Evolutionary conservation across 2,113 vertebrate genomes (phyloP).

Genomic region (Lamprotornis superbus): DNA sequence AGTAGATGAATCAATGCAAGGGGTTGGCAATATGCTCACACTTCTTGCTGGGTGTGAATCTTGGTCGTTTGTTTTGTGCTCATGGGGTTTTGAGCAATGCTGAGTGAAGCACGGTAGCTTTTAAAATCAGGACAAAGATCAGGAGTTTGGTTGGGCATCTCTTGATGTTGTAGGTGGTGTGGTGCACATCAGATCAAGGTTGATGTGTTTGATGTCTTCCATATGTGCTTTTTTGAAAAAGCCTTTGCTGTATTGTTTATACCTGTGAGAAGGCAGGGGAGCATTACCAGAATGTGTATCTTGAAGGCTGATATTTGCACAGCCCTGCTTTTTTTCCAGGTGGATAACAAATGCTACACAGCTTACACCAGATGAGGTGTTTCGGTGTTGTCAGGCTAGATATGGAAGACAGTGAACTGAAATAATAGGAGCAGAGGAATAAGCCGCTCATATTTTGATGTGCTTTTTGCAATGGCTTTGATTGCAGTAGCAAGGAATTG

Average conservation of each 20-base stretch:
- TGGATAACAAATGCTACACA: background rate
- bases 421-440: background rate
- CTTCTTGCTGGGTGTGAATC: background rate
- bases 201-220: fast-evolving
- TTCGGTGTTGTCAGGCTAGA: background rate
- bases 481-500: background rate
- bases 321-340: background rate
- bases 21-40: background rate
- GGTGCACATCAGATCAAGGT: background rate
- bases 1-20: background rate
- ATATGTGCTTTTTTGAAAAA: background rate
- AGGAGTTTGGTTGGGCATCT: background rate
- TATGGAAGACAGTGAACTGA: background rate
- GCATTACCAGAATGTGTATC: background rate
- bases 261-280: background rate
- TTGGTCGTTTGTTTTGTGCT: background rate
- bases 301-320: background rate
- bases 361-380: background rate
- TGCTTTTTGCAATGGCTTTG: background rate
- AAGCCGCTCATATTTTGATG: background rate
- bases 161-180: background rate
- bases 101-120: background rate
- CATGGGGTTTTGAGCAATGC: background rate
- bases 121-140: background rate
- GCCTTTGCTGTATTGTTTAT: background rate